A percentile compares a stretch with the other conserved stretches of the same genome.
phyloP scores from a whole-genome alignment of 2,888 invertebrate genomes.

The Lasioglossum zephyrum region DNA sequence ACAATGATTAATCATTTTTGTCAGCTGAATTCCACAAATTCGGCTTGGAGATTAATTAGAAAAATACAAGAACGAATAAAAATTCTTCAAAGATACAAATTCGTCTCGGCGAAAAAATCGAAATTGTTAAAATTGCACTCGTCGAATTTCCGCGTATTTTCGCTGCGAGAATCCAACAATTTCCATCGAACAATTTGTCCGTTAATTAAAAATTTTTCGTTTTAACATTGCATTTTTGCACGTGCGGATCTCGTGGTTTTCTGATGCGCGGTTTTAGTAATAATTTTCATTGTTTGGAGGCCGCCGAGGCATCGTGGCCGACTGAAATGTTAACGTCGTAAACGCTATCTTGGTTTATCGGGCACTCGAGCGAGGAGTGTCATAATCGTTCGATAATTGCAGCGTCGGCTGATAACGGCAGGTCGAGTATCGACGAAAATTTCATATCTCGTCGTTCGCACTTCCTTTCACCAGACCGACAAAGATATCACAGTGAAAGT shows the following conservation, averaged over 20 bases:
- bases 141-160: neutral
- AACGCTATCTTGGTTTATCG: conserved; percentile 38
- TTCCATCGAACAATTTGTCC: no score
- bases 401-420: conserved; percentile 31
- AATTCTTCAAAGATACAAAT: neutral
- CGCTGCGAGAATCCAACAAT: neutral
- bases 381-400: conserved; percentile 37
- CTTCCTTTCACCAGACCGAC: conserved; percentile 17
- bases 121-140: neutral
- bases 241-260: neutral
- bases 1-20: no score
- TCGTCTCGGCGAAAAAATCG: neutral
- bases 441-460: neutral
- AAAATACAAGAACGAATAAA: no score
- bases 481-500: conserved; percentile 53
- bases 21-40: no score
- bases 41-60: no score
- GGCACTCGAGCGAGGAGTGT: conserved; percentile 24
- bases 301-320: neutral
- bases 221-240: neutral
- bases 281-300: neutral
- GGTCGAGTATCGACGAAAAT: conserved; percentile 14
- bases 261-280: neutral
- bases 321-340: neutral
- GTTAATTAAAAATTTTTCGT: neutral